Conservation (phyloP, 2,888 invertebrate genomes). For the Gortyna flavago region DNA sequence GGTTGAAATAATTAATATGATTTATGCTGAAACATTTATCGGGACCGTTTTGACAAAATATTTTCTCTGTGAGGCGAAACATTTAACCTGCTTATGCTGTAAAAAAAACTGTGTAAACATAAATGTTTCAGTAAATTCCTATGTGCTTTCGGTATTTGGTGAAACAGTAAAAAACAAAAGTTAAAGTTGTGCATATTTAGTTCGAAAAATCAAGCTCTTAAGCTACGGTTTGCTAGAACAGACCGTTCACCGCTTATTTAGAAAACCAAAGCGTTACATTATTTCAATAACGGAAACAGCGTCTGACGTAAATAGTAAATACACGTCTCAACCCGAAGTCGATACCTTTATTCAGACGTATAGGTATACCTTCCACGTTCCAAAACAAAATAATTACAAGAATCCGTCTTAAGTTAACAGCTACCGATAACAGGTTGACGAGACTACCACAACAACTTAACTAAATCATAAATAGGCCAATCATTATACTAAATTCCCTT, state of each 20-base stretch:
- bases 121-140: neutral
- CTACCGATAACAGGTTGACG: slow-evolving; percentile 36
- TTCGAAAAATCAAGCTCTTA: neutral
- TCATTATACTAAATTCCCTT: slow-evolving; percentile 76
- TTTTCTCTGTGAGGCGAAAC: neutral
- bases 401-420: slow-evolving; percentile 4
- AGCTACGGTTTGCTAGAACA: neutral
- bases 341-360: no score
- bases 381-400: slow-evolving; percentile 17
- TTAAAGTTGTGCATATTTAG: neutral
- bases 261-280: no score
- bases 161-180: neutral
- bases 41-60: neutral
- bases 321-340: neutral
- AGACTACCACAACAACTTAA: slow-evolving; percentile 49
- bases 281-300: neutral
- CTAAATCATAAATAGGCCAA: slow-evolving; percentile 71
- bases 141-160: neutral
- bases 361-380: neutral
- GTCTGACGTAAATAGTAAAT: neutral
- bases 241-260: no score
- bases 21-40: slow-evolving; percentile 16
- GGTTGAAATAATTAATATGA: slow-evolving; percentile 26
- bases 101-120: neutral
- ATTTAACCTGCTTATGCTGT: slow-evolving; percentile 1